These are phyloP conservation scores for Scomber japonicus DNA, from an alignment of 2,113 vertebrate species.

Conservation along the genomic window DNA sequence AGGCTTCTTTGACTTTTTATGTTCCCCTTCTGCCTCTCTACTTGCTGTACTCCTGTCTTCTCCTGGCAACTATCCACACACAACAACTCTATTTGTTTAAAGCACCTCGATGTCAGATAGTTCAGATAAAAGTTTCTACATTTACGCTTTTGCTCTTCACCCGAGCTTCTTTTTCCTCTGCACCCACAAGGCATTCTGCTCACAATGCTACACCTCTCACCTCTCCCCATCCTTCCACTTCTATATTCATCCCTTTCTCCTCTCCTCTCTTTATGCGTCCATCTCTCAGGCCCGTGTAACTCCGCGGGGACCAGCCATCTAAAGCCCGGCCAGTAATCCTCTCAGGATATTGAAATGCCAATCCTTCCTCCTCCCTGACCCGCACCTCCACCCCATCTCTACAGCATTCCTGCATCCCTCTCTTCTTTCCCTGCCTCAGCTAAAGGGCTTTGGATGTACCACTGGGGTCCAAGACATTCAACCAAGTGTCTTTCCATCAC, in stretches of 20 bases:
- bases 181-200: constrained; percentile 46
- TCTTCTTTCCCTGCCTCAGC: constrained; percentile 56
- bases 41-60: constrained; percentile 10
- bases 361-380: constrained; percentile 74
- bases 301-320: constrained; percentile 74
- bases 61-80: constrained; percentile 7
- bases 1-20: background rate
- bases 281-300: constrained; percentile 64
- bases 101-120: background rate
- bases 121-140: constrained; percentile 15
- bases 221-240: constrained; percentile 46
- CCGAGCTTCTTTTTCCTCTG: constrained; percentile 1
- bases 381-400: constrained; percentile 56
- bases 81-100: background rate
- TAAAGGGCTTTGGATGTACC: constrained; percentile 72
- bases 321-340: constrained; percentile 78
- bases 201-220: constrained; percentile 45
- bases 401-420: constrained; percentile 46
- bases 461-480: constrained; percentile 59
- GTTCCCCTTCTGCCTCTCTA: constrained; percentile 16
- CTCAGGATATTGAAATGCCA: constrained; percentile 85
- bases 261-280: constrained; percentile 59
- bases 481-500: constrained; percentile 39
- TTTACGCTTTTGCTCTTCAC: constrained; percentile 11
- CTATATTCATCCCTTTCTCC: constrained; percentile 50